These are phyloP conservation scores for Cheilosia pagana DNA, from an alignment of 2,888 invertebrate genomes.

Conservation along the genomic window DNA sequence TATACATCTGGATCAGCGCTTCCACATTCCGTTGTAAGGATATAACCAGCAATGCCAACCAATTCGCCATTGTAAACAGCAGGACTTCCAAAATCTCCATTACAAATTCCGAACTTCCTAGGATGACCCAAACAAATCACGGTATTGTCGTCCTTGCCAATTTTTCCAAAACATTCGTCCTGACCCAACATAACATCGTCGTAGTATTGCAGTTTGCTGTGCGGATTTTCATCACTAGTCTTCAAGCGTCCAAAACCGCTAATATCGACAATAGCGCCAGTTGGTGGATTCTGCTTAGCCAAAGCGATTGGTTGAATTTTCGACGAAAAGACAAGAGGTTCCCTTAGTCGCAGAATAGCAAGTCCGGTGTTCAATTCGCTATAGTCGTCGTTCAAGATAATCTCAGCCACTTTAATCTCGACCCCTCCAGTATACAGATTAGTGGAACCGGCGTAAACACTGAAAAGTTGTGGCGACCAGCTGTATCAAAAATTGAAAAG, in stretches of 20 bases:
- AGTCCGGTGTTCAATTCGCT: constrained; percentile 77
- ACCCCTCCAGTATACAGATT: constrained; percentile 79
- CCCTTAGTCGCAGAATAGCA: constrained; percentile 78
- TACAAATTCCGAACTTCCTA: constrained; percentile 73
- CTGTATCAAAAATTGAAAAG: constrained; percentile 61
- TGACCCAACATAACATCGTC: constrained; percentile 48
- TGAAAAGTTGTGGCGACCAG: constrained; percentile 78
- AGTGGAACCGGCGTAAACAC: constrained; percentile 79
- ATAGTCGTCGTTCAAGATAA: constrained; percentile 76
- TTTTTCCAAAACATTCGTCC: constrained; percentile 34
- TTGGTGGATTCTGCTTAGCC: constrained; percentile 74
- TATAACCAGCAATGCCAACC: constrained; percentile 79
- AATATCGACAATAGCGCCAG: constrained; percentile 76
- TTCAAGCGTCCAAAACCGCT: constrained; percentile 80
- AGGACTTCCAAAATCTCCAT: constrained; percentile 81
- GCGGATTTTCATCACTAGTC: constrained; percentile 72
- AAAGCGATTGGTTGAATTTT: constrained; percentile 77
- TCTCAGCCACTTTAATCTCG: constrained; percentile 77
- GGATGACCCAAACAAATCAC: constrained; percentile 72
- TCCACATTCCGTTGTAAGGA: constrained; percentile 78
- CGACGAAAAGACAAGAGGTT: constrained; percentile 76
- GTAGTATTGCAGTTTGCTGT: constrained; percentile 78
- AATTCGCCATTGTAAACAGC: constrained; percentile 78
- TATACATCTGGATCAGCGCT: constrained; percentile 80
- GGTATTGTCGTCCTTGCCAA: constrained; percentile 51